Evolutionary conservation across 2,113 vertebrate genomes (phyloP).

Genomic region (Phoxinus phoxinus): DNA sequence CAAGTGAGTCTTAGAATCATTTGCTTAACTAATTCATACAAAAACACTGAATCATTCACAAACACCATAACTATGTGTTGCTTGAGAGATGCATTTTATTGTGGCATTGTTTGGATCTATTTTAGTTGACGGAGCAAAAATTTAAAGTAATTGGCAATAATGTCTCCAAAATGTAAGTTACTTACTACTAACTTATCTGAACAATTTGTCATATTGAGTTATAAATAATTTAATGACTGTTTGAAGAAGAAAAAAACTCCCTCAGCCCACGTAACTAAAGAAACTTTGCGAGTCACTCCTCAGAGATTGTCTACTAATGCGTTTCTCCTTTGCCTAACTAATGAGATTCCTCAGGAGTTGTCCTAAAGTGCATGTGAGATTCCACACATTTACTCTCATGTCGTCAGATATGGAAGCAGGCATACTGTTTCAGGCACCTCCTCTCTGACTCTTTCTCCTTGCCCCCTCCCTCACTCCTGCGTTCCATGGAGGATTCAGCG

Average conservation of each 20-base stretch:
- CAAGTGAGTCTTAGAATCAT: background rate
- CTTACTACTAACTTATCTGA: background rate
- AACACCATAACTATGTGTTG: too few species aligned
- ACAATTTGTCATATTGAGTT: background rate
- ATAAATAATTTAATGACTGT: background rate
- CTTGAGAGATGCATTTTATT: too few species aligned
- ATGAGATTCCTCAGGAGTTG: conserved; percentile 27
- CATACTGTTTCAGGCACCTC: conserved; percentile 31
- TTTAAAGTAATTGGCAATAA: background rate
- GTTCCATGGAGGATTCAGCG: conserved; percentile 51
- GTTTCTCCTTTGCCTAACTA: background rate
- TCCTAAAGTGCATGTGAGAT: background rate
- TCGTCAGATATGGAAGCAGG: conserved; percentile 29
- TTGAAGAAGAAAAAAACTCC: background rate
- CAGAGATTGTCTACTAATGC: background rate
- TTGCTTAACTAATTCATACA: background rate
- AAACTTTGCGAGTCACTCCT: background rate
- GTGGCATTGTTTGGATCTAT: background rate
- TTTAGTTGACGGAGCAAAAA: background rate
- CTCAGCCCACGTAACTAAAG: background rate
- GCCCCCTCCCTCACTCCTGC: conserved; percentile 39
- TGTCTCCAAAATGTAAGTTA: background rate
- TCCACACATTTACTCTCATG: conserved; percentile 12
- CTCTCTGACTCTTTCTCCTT: conserved; percentile 7
- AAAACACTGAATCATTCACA: background rate